Conservation (phyloP, 2,113 vertebrate species). For the Elgaria multicarinata region DNA sequence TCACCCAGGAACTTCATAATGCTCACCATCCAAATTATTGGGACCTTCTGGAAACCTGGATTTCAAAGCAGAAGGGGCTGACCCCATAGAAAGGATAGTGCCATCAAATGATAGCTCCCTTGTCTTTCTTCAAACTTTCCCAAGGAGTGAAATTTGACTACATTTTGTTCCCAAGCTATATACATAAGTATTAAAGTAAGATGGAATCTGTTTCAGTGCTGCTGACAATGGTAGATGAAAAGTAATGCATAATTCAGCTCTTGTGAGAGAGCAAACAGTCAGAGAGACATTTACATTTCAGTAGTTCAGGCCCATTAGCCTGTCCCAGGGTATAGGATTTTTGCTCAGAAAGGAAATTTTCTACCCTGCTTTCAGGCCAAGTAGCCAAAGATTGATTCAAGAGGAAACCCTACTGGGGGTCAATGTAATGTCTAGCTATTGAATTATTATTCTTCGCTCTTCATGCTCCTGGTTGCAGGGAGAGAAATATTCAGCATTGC, state of each 20-base stretch:
- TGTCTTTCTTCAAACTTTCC: conserved; percentile 2
- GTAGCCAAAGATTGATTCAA: conserved; percentile 35
- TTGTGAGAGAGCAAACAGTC: conserved; percentile 40
- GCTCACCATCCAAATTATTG: background rate
- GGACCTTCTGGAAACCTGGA: background rate
- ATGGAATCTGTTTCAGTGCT: conserved; percentile 29
- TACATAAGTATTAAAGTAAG: conserved; percentile 27
- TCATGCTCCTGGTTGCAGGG: background rate
- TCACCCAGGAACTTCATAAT: background rate
- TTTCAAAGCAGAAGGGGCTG: background rate
- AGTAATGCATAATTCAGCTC: conserved; percentile 44
- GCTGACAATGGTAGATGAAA: conserved; percentile 38
- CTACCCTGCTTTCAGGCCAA: conserved; percentile 29
- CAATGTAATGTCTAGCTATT: conserved; percentile 28
- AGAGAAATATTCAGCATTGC: background rate
- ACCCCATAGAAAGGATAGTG: background rate
- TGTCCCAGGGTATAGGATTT: conserved; percentile 21
- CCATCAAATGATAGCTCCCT: background rate
- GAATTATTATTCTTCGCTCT: conserved; percentile 21
- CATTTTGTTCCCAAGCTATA: background rate
- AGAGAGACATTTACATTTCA: conserved; percentile 43
- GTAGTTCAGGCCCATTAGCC: conserved; percentile 33
- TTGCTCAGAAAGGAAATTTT: conserved; percentile 27
- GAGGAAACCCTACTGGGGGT: conserved; percentile 31
- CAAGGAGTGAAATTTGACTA: conserved; percentile 9